Percentiles rank a stretch among this genome's conserved stretches.
Evolutionary conservation across 2,113 vertebrate species (phyloP).

Genomic region (Eleginops maclovinus): DNA sequence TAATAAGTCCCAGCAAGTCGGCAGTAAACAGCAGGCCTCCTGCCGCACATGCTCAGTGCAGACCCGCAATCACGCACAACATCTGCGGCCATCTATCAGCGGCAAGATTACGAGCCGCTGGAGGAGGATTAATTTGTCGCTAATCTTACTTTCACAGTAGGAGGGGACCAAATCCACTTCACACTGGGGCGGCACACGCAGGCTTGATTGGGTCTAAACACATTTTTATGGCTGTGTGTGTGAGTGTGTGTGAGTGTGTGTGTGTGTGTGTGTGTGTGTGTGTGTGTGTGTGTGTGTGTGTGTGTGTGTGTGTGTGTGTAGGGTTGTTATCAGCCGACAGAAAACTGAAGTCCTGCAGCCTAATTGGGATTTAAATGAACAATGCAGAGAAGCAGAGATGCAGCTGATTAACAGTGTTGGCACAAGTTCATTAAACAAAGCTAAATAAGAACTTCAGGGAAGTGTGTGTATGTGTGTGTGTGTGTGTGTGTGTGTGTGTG

Average conservation of each 20-base stretch:
- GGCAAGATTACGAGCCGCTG: conserved; percentile 65
- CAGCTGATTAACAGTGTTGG: conserved; percentile 62
- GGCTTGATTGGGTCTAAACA: conserved; percentile 22
- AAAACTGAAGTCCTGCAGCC: conserved; percentile 34
- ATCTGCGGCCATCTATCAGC: conserved; percentile 75
- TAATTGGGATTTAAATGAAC: conserved; percentile 58
- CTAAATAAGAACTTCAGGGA: conserved; percentile 38
- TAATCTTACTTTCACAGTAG: conserved; percentile 67
- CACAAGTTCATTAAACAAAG: conserved; percentile 59
- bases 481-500: conserved; percentile 12
- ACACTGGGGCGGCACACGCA: background rate
- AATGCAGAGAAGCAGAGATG: conserved; percentile 51
- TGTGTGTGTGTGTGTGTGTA: background rate
- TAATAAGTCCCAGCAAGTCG: conserved; percentile 1
- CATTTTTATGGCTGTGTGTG: no score
- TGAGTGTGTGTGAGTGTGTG: no score
- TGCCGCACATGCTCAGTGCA: conserved; percentile 39
- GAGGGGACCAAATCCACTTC: conserved; percentile 36
- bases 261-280: no score
- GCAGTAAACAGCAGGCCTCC: conserved; percentile 22
- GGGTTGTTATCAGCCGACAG: conserved; percentile 14
- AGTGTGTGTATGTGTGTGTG: conserved; percentile 2
- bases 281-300: background rate
- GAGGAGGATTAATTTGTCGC: conserved; percentile 71
- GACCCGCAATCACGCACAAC: conserved; percentile 59